Evolutionary conservation across 2,113 vertebrate species (phyloP).

Genomic region (Colinus virginianus): DNA sequence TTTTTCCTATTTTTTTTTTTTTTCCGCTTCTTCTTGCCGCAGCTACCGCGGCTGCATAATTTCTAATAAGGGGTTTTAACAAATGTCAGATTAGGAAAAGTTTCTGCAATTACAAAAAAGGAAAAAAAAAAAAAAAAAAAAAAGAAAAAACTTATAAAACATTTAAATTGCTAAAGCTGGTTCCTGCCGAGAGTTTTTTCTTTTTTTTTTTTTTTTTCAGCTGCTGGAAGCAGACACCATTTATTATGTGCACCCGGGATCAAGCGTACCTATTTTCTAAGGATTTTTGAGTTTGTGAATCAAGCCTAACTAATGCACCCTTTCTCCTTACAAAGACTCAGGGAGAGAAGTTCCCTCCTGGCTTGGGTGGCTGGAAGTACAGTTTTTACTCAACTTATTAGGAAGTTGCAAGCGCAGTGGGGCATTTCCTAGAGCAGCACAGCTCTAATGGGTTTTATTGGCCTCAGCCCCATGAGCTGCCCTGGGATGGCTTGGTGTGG

Average conservation of each 20-base stretch:
- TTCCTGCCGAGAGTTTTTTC: conserved; percentile 68
- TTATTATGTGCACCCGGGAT: conserved; percentile 55
- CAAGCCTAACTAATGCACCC: conserved; percentile 28
- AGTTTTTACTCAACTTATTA: not conserved
- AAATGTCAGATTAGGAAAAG: conserved; percentile 91
- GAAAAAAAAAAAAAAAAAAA: not conserved
- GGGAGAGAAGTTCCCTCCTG: conserved; percentile 4
- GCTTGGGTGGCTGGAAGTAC: conserved; percentile 22
- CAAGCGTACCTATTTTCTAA: conserved; percentile 69
- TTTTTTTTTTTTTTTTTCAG: conserved; percentile 13
- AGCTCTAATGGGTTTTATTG: not conserved
- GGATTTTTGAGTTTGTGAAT: conserved; percentile 51
- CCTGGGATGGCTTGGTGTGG: not conserved
- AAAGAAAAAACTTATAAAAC: conserved; percentile 79
- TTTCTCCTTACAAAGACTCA: conserved; percentile 19
- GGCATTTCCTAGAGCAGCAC: not conserved
- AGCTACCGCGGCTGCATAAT: conserved; percentile 89
- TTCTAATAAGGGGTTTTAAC: conserved; percentile 88
- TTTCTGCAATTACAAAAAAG: conserved; percentile 82
- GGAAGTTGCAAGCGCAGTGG: not conserved
- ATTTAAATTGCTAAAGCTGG: conserved; percentile 89
- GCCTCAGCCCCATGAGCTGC: not conserved
- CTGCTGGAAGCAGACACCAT: conserved; percentile 67
- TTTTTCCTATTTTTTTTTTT: accelerated
- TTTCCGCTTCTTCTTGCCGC: conserved; percentile 55